These are phyloP conservation scores for Drosophila antonietae DNA, from an alignment of 2,888 invertebrate species.

Conservation along the genomic window DNA sequence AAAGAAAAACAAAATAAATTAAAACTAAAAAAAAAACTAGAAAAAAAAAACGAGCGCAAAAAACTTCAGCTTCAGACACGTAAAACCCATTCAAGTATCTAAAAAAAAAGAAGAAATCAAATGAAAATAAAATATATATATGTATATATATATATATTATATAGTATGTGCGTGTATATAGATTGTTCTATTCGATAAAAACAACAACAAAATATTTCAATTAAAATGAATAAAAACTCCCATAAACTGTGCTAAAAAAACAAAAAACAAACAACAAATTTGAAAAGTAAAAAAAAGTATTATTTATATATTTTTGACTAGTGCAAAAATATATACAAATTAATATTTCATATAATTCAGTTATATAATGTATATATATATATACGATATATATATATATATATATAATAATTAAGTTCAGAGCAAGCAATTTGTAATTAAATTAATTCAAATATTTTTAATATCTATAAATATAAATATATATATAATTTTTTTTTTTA, in stretches of 20 bases:
- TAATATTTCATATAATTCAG: slow-evolving; percentile 63
- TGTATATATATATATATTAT: slow-evolving; percentile 41
- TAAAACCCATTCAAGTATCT: slow-evolving; percentile 10
- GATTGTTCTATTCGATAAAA: slow-evolving; percentile 39
- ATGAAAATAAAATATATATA: slow-evolving; percentile 29
- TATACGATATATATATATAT: background rate
- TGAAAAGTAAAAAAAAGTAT: slow-evolving; percentile 53
- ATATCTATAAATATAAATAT: slow-evolving; percentile 8
- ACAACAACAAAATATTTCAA: slow-evolving; percentile 15
- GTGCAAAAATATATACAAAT: slow-evolving; percentile 83
- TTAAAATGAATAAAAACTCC: slow-evolving; percentile 54
- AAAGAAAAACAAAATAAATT: slow-evolving; percentile 22
- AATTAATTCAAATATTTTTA: slow-evolving; percentile 55
- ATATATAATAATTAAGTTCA: slow-evolving; percentile 31
- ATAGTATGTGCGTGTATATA: slow-evolving; percentile 26
- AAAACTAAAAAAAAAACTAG: background rate
- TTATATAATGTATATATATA: slow-evolving; percentile 13
- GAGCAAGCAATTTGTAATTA: slow-evolving; percentile 48
- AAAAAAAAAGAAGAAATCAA: background rate
- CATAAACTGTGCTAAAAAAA: slow-evolving; percentile 72
- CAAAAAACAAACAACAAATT: slow-evolving; percentile 37
- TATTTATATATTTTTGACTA: slow-evolving; percentile 84
- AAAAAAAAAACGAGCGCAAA: slow-evolving; percentile 8
- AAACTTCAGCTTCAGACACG: slow-evolving; percentile 50
- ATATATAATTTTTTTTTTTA: slow-evolving; percentile 11